Base-by-base conservation (phyloP, 2,888 invertebrate genomes). In the Epistrophe grossulariae region DNA sequence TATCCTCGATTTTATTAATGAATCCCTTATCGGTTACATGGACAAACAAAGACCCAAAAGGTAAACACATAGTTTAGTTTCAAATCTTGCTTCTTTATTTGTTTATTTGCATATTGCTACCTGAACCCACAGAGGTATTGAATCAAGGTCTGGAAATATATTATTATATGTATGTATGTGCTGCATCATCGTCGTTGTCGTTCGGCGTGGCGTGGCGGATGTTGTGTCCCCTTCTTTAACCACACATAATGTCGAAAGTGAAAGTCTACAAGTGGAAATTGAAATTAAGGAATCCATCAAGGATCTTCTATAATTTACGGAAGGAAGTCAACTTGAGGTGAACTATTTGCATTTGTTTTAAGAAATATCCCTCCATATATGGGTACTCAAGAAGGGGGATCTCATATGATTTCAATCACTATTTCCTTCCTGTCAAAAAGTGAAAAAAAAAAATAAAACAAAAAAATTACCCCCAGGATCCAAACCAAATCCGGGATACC, bases 311-410 rank as follows among this genome's bases (percentile, higher is more conserved):
- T 24, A 10, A 59, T 59, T 17, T 38, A 59, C 82, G 85, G 82
- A 87, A 87, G 85, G 82, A 87, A 87, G 66, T 81, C 45, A 38
- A 45, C 45, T 11, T 55, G 68, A 81, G 77, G 84, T 81, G 57
- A 71, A 66, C 50, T 78, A 81, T 78, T 78, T 77, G 78, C 73
- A 81, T 81, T 81, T 72, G 35, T 19, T 43, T 52, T 31, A 3
- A 24, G 40, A 4, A 43, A 24, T 24, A 24, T 24, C 3, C 24
- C 24, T 24, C 24, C n/a, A 17, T 13, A n/a, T n/a, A n/a, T n/a
- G n/a, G n/a, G n/a, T n/a, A 5, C 4, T 50, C 4, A 19, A 43
- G n/a, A 59, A 52, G 74, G 68, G 59, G 74, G 68, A 66, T 38
- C n/a, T n/a, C n/a, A 28, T 0, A n/a, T 50, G n/a, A 35, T 70